Evolutionary conservation across 2,113 vertebrate species (phyloP).

Genomic region (Crotalus viridis): DNA sequence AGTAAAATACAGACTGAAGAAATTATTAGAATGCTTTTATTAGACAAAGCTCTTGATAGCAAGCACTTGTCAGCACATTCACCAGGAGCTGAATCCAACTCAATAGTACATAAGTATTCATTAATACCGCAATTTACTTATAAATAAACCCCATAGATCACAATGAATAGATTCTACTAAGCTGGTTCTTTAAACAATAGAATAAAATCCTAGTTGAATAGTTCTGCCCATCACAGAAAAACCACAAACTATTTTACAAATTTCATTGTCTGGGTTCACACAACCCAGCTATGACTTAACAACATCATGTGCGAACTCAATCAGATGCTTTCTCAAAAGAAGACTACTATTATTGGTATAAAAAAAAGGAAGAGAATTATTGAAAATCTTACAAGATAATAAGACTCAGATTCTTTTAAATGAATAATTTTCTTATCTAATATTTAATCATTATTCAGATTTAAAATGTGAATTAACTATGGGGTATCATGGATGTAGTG

Average conservation of each 20-base stretch:
- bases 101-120: not conserved
- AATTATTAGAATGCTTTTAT: not conserved
- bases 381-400: not conserved
- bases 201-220: not conserved
- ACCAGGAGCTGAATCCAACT: not conserved
- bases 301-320: not conserved
- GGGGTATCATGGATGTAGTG: not conserved
- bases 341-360: not conserved
- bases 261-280: not conserved
- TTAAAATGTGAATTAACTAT: not conserved
- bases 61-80: not conserved
- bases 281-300: not conserved
- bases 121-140: not conserved
- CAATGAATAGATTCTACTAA: not conserved
- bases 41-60: not conserved
- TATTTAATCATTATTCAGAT: not conserved
- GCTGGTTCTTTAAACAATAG: not conserved
- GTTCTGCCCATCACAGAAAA: not conserved
- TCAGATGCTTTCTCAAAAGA: not conserved
- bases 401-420: not conserved
- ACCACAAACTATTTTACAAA: not conserved
- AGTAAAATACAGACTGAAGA: not conserved
- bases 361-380: not conserved
- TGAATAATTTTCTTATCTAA: not conserved
- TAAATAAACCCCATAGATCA: not conserved